Evolutionary conservation across 2,113 vertebrate genomes (phyloP).

Genomic region (Argyrosomus japonicus): DNA sequence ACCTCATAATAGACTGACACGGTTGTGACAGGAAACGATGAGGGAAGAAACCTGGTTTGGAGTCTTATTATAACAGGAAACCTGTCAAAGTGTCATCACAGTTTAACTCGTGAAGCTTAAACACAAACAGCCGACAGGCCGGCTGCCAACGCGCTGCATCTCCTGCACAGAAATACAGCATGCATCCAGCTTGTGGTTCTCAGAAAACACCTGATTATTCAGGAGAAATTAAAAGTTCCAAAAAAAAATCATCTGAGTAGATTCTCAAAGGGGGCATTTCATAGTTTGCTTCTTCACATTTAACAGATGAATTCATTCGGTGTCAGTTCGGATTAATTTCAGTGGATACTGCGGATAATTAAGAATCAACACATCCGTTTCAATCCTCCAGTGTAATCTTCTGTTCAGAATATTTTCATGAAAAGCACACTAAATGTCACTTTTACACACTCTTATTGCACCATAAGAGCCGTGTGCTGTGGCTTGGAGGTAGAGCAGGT

Average conservation of each 20-base stretch:
- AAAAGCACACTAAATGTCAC: too few species aligned
- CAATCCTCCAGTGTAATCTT: background rate
- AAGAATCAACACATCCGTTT: background rate
- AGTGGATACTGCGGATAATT: background rate
- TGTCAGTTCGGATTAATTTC: background rate
- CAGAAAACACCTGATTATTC: background rate
- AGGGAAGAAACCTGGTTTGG: constrained; percentile 70
- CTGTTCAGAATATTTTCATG: background rate
- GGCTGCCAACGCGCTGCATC: constrained; percentile 52
- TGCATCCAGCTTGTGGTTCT: background rate
- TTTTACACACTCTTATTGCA: background rate
- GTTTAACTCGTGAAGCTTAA: constrained; percentile 74
- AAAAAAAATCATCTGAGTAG: background rate
- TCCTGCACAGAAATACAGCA: constrained; percentile 25
- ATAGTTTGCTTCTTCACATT: background rate
- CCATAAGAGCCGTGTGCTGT: too few species aligned
- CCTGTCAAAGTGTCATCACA: constrained; percentile 77
- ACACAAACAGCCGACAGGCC: constrained; percentile 61
- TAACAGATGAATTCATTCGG: background rate
- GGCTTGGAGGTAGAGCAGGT: too few species aligned
- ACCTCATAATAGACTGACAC: constrained; percentile 68
- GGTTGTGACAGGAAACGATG: constrained; percentile 71
- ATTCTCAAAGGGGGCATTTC: background rate
- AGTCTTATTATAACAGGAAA: constrained; percentile 76
- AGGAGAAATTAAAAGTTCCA: background rate